phyloP scores from a whole-genome alignment of 1,140 invertebrate species.

The Lycorma delicatula region DNA sequence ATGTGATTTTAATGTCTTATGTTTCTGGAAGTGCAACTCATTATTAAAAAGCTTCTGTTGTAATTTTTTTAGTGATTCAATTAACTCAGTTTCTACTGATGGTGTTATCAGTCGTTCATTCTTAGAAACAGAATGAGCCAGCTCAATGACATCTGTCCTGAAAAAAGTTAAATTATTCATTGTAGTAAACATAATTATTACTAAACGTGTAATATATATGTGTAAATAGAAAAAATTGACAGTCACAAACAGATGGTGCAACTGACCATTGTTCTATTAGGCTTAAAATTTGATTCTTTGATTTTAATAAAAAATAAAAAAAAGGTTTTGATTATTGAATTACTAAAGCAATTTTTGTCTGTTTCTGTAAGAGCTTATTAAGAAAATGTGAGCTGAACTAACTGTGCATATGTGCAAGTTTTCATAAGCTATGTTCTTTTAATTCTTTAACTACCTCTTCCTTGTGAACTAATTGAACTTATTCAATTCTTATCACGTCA shows the following conservation, averaged over 20 bases:
- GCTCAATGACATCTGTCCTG: conserved; percentile 47
- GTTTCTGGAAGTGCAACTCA: conserved; percentile 42
- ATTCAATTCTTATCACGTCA: no score
- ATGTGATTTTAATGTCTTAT: conserved; percentile 62
- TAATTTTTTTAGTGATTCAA: conserved; percentile 43
- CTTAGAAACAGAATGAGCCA: conserved; percentile 42
- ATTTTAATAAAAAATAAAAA: neutral
- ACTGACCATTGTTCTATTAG: neutral
- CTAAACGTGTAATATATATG: no score
- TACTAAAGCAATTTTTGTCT: neutral
- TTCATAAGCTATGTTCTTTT: no score
- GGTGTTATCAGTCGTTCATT: conserved; percentile 46
- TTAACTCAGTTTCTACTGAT: conserved; percentile 45
- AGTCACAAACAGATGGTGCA: neutral
- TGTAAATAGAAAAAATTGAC: no score
- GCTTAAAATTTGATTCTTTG: neutral
- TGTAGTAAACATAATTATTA: neutral
- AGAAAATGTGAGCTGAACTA: no score
- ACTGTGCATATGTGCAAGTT: no score
- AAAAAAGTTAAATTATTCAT: conserved; percentile 12
- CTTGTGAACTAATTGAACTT: no score
- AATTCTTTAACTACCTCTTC: no score
- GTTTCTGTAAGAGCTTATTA: no score
- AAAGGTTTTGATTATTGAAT: neutral
- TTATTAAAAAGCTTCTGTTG: conserved; percentile 44